Evolutionary conservation across 1,140 invertebrate genomes (phyloP), one percentile per base, ranked within the genome.

Genomic region (Fopius arisanus): DNA sequence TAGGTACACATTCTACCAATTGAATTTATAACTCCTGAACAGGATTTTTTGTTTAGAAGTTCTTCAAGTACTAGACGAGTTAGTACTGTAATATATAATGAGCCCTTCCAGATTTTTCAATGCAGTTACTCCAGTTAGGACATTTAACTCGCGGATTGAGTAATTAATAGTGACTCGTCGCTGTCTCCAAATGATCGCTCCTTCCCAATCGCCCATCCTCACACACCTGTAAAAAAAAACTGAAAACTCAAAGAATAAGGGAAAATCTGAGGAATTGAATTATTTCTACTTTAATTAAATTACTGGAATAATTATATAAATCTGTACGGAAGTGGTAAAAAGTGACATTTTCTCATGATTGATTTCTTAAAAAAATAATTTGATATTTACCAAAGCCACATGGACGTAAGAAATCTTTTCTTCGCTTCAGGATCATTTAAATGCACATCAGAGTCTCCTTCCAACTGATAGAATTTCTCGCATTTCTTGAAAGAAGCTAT

Each of bases 381-480:
- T 41, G 33, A 75, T 26, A 65, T 75, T 59, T 74, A 87, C 87
- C 86, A 88, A 23, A 88, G 76, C 85, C 86, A 88, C 83, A 88
- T 86, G 5, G 79, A 84, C 5, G 80, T 83, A 16, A 84, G 83
- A 67, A 85, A 87, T 78, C 84, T 71, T 28, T 75, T 84, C 67
- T 84, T 78, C 14, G 85, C 83, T 72, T 85, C 83, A 0, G 80
- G 79, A 78, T 88, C 82, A 10, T 73, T 66, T 5, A 86, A 33
- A 65, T 80, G 83, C 6, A 83, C 77, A 63, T 86, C 82, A 3
- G 77, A 76, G 12, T 83, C 78, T n/a, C 82, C 84, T 75, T 87
- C 83, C 41, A 81, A 73, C 65, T 83, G 81, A 73, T 85, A 87
- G 78, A 86, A 88, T 31, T 81, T 63, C 65, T 87, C 83, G 65